Evolutionary conservation across 1,140 invertebrate species (phyloP).

Genomic region (Trypoxylus dichotomus): DNA sequence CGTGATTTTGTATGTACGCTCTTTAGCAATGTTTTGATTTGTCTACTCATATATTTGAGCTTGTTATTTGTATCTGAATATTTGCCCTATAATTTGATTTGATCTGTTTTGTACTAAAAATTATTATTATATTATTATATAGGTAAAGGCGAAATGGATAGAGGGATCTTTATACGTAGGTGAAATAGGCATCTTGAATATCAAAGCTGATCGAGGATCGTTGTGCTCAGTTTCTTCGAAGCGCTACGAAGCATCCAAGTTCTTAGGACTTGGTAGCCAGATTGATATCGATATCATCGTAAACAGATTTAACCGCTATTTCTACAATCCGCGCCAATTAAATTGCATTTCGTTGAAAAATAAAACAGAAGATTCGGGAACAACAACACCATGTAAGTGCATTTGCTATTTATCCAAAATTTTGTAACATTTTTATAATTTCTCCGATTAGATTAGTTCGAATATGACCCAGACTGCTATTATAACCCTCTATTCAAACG

Average conservation of each 20-base stretch:
- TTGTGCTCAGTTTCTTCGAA: constrained; percentile 62
- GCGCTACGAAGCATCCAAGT: constrained; percentile 63
- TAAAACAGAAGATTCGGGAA: constrained; percentile 29
- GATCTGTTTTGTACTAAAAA: no score
- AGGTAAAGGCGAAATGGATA: constrained; percentile 46
- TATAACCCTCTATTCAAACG: no score
- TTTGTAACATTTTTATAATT: no score
- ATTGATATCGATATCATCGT: constrained; percentile 36
- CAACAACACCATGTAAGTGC: constrained; percentile 34
- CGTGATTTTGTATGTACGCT: no score
- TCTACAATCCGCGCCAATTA: constrained; percentile 33
- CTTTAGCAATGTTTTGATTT: no score
- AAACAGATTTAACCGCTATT: constrained; percentile 30
- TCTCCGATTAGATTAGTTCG: no score
- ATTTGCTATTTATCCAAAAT: no score
- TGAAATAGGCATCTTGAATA: constrained; percentile 53
- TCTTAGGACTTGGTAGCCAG: constrained; percentile 25
- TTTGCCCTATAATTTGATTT: no score
- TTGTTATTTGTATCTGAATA: no score
- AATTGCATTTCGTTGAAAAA: constrained; percentile 32
- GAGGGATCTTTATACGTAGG: constrained; percentile 54
- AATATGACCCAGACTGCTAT: no score
- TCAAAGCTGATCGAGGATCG: constrained; percentile 59
- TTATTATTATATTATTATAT: no score
- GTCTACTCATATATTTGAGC: no score